These are phyloP conservation scores for Ophraella communa DNA, from an alignment of 2,888 invertebrate genomes.

Conservation along the genomic window DNA sequence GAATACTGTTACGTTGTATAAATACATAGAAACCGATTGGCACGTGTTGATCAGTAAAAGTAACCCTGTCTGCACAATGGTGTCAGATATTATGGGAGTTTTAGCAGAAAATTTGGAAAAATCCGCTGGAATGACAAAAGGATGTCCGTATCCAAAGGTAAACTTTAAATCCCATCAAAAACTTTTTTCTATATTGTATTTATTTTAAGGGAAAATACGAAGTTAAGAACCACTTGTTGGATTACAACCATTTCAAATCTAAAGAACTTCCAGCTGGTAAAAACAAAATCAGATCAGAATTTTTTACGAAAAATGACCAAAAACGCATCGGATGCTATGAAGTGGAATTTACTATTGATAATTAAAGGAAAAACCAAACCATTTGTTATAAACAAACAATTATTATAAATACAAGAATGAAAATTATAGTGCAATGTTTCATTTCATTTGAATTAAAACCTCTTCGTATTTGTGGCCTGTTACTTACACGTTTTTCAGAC, in stretches of 20 bases:
- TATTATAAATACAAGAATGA: background rate
- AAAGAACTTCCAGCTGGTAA: slow-evolving; percentile 40
- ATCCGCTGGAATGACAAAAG: slow-evolving; percentile 39
- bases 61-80: slow-evolving; percentile 35
- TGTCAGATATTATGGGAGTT: slow-evolving; percentile 40
- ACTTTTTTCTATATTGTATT: slow-evolving; percentile 5
- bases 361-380: background rate
- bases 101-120: slow-evolving; percentile 41
- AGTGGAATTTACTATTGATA: slow-evolving; percentile 26
- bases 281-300: slow-evolving; percentile 31
- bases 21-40: slow-evolving; percentile 38
- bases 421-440: background rate
- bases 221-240: slow-evolving; percentile 38
- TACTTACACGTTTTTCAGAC: too few species aligned
- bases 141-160: slow-evolving; percentile 44
- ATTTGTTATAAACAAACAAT: background rate
- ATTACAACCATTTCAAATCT: slow-evolving; percentile 41
- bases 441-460: too few species aligned
- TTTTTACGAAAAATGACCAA: slow-evolving; percentile 27
- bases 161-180: slow-evolving; percentile 14
- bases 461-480: too few species aligned
- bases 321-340: slow-evolving; percentile 38
- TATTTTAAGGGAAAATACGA: slow-evolving; percentile 42
- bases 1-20: slow-evolving; percentile 33
- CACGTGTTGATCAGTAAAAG: slow-evolving; percentile 36